Evolutionary conservation across 1,140 invertebrate species (phyloP), one percentile per base, ranked within the genome.

Genomic region (Nymphalis io): DNA sequence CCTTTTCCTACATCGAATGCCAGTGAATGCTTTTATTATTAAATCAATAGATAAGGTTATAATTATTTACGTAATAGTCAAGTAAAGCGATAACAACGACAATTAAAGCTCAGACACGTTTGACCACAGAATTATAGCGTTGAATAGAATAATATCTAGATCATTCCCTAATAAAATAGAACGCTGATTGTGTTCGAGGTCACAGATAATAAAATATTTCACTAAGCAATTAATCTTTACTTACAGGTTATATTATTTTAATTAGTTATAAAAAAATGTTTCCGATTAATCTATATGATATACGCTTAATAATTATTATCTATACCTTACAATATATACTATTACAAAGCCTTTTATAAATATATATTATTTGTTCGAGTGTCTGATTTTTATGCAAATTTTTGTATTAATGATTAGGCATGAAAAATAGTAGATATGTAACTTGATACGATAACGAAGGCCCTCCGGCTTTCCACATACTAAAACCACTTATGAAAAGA

Each of bases 151-250:
- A 63, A 60, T 64, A 68, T 73, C 48, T 69, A 65, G 63, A 58
- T 23, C 71, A 68, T 59, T 72, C 65, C 65, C 60, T 40, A 58
- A 63, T 46, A 46, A 64, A 73, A 63, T 68, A 53, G 51, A 68
- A 46, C 61, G 46, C 44, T 68, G 71, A 73, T 73, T 73, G 67
- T 46, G 18, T 48, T 68, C 69, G 66, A 73, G 71, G 71, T 73
- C 71, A 58, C 16, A 53, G 66, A 61, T 63, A 68, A 64, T 33
- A 62, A 39, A 38, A 42, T 65, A 57, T 42, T 57, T 57, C 46
- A 65, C 40, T 33, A 55, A 65, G 62, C 57, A 65, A 65, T 65
- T 65, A 65, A 64, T 64, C 23, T 10, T 53, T 1, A 11, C 51
- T 42, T 65, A 53, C 23, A 42, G 55, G 62, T 65, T 42, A 4